Percentiles rank a stretch among this genome's conserved stretches.
Evolutionary conservation across 2,888 invertebrate species (phyloP).

Genomic region (Cosmopolites sordidus): DNA sequence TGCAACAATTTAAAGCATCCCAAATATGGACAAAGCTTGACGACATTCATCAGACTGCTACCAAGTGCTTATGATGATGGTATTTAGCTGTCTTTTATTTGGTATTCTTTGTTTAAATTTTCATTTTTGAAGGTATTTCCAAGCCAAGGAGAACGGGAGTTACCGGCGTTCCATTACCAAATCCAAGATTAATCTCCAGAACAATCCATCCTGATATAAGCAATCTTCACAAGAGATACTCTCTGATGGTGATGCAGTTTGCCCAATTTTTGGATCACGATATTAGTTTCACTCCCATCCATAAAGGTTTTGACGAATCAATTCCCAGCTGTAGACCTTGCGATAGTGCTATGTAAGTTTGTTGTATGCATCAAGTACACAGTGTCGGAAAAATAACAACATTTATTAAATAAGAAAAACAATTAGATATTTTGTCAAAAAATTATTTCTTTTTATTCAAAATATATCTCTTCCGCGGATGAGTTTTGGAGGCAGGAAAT

Average conservation of each 20-base stretch:
- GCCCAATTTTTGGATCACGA: constrained; percentile 95
- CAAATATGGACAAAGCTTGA: constrained; percentile 75
- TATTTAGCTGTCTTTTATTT: too few relatives aligned
- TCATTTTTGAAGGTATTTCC: constrained; percentile 60
- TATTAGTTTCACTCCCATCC: constrained; percentile 89
- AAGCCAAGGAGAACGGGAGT: constrained; percentile 70
- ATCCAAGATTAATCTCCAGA: constrained; percentile 81
- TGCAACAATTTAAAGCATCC: constrained; percentile 86
- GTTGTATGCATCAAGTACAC: neutral
- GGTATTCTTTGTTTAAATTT: constrained; percentile 13
- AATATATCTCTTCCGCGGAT: too few relatives aligned
- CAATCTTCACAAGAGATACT: constrained; percentile 81
- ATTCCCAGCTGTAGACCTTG: constrained; percentile 87
- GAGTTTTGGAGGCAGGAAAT: too few relatives aligned
- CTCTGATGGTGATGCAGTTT: constrained; percentile 91
- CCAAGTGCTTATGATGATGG: constrained; percentile 87
- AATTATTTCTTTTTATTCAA: too few relatives aligned
- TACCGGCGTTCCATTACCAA: constrained; percentile 74
- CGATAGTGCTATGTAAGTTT: constrained; percentile 59
- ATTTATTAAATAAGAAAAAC: too few relatives aligned
- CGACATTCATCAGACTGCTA: constrained; percentile 77
- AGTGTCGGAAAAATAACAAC: too few relatives aligned
- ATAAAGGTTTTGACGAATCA: constrained; percentile 84
- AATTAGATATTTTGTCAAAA: too few relatives aligned
- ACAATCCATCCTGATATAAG: constrained; percentile 89